Percentiles rank a stretch among this genome's conserved stretches.
These are phyloP conservation scores for Acanthosepion pharaonis DNA, from an alignment of 2,888 invertebrate species.

Conservation along the genomic window DNA sequence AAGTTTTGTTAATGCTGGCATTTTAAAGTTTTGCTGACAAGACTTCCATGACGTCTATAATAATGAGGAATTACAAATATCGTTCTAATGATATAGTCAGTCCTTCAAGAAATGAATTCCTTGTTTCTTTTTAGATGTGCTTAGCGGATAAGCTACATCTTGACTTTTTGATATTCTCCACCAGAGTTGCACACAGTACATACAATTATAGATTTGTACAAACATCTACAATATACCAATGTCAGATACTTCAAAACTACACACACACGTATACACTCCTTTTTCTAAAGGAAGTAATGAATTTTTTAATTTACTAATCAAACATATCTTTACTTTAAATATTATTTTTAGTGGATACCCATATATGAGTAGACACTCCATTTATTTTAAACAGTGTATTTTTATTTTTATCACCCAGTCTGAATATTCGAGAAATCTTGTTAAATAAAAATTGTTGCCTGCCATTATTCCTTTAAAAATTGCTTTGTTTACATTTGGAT, in stretches of 20 bases:
- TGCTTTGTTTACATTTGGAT: no score
- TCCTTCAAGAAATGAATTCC: no score
- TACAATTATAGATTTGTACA: background rate
- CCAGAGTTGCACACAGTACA: background rate
- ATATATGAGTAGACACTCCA: no score
- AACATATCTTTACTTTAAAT: no score
- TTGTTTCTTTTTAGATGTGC: background rate
- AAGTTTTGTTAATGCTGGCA: background rate
- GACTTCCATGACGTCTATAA: background rate
- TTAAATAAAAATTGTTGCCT: no score
- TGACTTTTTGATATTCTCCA: background rate
- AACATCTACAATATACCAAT: background rate
- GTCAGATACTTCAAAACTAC: background rate
- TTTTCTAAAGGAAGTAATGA: background rate
- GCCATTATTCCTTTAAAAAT: no score
- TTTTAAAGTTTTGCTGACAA: background rate
- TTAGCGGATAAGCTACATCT: background rate
- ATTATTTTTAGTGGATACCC: no score
- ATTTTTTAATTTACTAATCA: no score
- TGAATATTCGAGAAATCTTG: no score
- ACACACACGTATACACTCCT: accelerated
- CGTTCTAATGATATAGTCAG: background rate
- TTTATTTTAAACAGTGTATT: no score
- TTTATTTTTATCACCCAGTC: no score
- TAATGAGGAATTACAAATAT: background rate